These are phyloP conservation scores for Hirtodrosophila confusa DNA, from an alignment of 2,888 invertebrate species.

Conservation along the genomic window DNA sequence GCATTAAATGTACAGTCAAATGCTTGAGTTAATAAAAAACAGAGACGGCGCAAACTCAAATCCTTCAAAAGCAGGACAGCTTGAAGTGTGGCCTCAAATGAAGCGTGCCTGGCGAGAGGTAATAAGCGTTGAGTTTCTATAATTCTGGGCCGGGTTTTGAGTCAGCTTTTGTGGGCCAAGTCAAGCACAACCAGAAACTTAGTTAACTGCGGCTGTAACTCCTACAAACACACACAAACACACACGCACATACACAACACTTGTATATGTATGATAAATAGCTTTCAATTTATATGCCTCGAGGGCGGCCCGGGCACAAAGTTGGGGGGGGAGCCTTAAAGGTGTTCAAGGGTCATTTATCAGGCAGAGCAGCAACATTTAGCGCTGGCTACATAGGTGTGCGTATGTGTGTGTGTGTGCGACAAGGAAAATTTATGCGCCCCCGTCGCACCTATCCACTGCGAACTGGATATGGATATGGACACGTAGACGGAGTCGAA, in stretches of 20 bases:
- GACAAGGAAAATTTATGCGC: conserved; percentile 68
- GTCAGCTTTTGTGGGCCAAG: conserved; percentile 25
- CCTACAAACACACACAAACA: conserved; percentile 18
- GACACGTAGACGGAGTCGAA: conserved; percentile 39
- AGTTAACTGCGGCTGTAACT: conserved; percentile 66
- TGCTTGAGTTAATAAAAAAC: conserved; percentile 69
- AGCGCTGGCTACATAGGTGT: conserved; percentile 64
- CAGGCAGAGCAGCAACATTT: conserved; percentile 79
- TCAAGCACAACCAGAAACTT: conserved; percentile 72
- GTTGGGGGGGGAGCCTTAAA: conserved; percentile 59
- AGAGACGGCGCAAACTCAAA: conserved; percentile 33
- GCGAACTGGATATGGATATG: conserved; percentile 40
- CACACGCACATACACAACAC: conserved; percentile 22
- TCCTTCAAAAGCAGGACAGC: conserved; percentile 61
- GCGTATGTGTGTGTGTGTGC: conserved; percentile 35
- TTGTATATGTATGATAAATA: conserved; percentile 79
- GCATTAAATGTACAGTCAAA: conserved; percentile 78
- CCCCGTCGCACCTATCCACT: conserved; percentile 36
- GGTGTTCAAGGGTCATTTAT: conserved; percentile 82
- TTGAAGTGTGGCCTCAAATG: conserved; percentile 71
- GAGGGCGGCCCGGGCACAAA: conserved; percentile 61
- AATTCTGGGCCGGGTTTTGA: conserved; percentile 14
- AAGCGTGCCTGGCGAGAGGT: conserved; percentile 63
- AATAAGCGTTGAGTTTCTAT: conserved; percentile 52
- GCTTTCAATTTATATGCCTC: conserved; percentile 82